Base-by-base conservation (phyloP, 2,888 invertebrate species). In the Ormyrus nitidulus region DNA sequence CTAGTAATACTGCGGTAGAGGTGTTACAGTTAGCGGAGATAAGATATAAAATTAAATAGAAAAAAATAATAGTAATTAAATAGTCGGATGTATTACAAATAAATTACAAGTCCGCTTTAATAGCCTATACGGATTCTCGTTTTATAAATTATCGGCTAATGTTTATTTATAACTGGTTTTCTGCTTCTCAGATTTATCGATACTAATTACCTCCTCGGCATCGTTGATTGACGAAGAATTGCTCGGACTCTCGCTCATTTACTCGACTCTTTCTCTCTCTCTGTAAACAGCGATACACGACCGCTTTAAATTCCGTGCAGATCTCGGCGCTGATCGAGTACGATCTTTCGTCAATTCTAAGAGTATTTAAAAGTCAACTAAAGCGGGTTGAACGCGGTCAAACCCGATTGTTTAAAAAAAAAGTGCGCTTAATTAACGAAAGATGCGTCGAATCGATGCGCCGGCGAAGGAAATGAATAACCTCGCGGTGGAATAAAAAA, bases 1-100 rank as follows among this genome's bases (percentile, higher is more conserved):
- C 89, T 90, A 89, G 87, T 89, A 89, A 89, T 89, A 89, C 89
- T 89, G 89, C 86, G 85, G 84, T 86, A 85, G 87, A 87, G 85
- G 87, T 88, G 85, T 87, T 88, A 88, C 86, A 86, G 83, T 88
- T 87, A 83, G 82, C 66, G 70, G 46, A 64, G 54, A 34, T 34
- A 34, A 34, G 34, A 34, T 2, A 34, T 76, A 70, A 59, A 70
- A 62, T 53, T 79, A 75, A 44, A 72, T 49, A 70, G 51, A 54
- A 5, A 73, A 61, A 66, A 86, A 86, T 86, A 86, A 19, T 46
- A 81, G 77, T n/a, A 85, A 86, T 88, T 88, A 88, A 89, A 88
- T 88, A 88, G 83, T 59, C 81, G 83, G 84, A 4, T 34, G 34
- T 82, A 82, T 85, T 85, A 87, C 85, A 87, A 88, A 88, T 89